Evolutionary conservation across 1,140 invertebrate species (phyloP).

Genomic region (Lordiphosa stackelbergi): DNA sequence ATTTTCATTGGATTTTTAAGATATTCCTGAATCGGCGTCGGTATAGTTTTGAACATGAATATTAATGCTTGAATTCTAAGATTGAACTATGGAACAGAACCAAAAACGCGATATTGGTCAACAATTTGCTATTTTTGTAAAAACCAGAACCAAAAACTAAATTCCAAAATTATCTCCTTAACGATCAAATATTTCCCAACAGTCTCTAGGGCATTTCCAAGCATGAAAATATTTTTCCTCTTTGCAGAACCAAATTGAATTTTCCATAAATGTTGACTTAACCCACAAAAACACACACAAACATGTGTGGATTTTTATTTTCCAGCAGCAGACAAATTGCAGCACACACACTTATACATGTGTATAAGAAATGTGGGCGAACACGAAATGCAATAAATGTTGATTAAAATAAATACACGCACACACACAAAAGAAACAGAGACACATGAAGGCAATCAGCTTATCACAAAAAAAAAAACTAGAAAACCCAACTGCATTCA

Average conservation of each 20-base stretch:
- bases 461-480: neutral
- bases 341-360: conserved; percentile 23
- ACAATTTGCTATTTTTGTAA: no score
- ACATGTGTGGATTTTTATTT: conserved; percentile 58
- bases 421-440: conserved; percentile 25
- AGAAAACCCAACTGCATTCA: neutral
- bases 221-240: conserved; percentile 36
- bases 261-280: conserved; percentile 50
- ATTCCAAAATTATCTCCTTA: no score
- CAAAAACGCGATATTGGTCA: no score
- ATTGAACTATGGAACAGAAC: no score
- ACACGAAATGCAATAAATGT: conserved; percentile 73
- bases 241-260: no score
- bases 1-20: no score
- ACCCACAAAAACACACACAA: conserved; percentile 56
- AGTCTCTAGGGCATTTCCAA: neutral
- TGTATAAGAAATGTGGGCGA: conserved; percentile 63
- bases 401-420: conserved; percentile 65
- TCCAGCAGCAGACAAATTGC: conserved; percentile 50
- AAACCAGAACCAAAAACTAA: no score
- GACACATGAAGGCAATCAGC: neutral
- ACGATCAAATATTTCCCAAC: no score
- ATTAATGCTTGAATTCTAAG: no score
- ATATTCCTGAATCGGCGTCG: no score
- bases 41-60: no score